Evolutionary conservation across 2,113 vertebrate species (phyloP), one percentile per base, ranked within the genome.

Genomic region (Hirundichthys speculiger): DNA sequence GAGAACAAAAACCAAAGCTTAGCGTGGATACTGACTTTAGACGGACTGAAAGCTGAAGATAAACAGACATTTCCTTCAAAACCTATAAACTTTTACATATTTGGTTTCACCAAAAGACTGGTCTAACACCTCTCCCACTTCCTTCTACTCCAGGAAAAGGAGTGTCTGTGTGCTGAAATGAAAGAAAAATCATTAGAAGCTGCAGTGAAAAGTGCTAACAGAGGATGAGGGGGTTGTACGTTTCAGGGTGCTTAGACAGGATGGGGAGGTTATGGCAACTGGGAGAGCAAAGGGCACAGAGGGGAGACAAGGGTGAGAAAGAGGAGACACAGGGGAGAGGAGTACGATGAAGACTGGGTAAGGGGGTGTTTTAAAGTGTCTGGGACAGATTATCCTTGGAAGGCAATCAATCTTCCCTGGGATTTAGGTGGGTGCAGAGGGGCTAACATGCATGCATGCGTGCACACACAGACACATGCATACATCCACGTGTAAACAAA

Each of bases 351-450:
- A 59, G 66, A 59, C 46, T 45, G 51, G 48, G 60, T 0, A 6
- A 41, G 12, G 56, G 18, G 74, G 57, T 15, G 47, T 40, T 72
- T 68, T 48, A 63, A 84, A 86, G 81, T 80, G 78, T 83, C 89
- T 90, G 89, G 89, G 85, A 90, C 69, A 89, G 72, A 90, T 90
- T 90, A 90, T 83, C 83, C 70, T 77, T 79, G 86, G 85, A 86
- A 65, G 78, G 85, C 83, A 84, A 90, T 90, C 89, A 89, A 88
- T 89, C 89, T 86, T 87, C 71, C 43, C 51, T 38, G 13, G 65
- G 79, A 75, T 83, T 73, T 62, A 52, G 75, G 59, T 30, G 15
- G 78, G 67, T 50, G 59, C 70, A 66, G 59, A 61, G 51, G 77
- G 75, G 68, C 61, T 41, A 38, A 51, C n/a, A 69, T 12, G 20